Evolutionary conservation across 2,888 invertebrate species (phyloP).

Genomic region (Amiota mariae): DNA sequence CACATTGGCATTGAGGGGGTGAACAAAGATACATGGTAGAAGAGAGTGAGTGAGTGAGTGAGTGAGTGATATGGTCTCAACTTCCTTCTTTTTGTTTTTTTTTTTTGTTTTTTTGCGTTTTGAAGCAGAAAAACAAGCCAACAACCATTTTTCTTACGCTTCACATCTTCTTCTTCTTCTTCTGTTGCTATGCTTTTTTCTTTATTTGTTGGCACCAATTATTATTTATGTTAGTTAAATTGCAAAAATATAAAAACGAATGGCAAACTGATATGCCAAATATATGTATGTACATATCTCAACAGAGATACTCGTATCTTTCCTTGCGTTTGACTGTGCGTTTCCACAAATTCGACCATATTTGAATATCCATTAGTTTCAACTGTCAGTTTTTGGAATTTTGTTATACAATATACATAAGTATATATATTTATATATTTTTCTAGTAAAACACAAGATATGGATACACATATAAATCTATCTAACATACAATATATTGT

Average conservation of each 20-base stretch:
- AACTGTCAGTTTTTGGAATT: neutral
- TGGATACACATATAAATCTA: neutral
- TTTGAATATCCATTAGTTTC: conserved; percentile 49
- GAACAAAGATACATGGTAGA: too few relatives aligned
- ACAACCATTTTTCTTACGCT: too few relatives aligned
- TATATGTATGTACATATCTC: neutral
- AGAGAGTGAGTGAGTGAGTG: too few relatives aligned
- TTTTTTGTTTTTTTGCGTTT: too few relatives aligned
- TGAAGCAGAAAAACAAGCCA: neutral
- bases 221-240: conserved; percentile 30
- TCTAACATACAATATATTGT: neutral
- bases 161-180: too few relatives aligned
- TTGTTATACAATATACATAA: too few relatives aligned
- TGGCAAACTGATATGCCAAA: conserved; percentile 19
- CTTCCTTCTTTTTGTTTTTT: too few relatives aligned
- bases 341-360: conserved; percentile 41
- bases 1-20: too few relatives aligned
- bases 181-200: neutral
- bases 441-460: neutral
- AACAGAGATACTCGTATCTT: neutral
- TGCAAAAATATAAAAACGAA: conserved; percentile 5
- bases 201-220: conserved; percentile 27
- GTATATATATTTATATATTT: neutral
- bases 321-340: neutral
- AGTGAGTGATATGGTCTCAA: too few relatives aligned